phyloP scores from a whole-genome alignment of 2,797 vertebrate genomes.

The Danio jaintianensis region DNA sequence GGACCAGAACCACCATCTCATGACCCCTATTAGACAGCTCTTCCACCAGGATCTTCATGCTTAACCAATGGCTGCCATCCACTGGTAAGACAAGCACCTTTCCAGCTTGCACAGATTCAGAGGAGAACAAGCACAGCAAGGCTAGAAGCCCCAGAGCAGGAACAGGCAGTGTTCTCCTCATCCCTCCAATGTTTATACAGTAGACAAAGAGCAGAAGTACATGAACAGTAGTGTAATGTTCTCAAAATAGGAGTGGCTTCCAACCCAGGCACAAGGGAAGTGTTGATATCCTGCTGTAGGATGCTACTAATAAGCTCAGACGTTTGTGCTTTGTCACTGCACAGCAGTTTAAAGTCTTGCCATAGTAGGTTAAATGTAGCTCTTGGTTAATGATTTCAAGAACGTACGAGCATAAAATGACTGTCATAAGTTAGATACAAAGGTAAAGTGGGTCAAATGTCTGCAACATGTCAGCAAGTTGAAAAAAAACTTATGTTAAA shows the following conservation, averaged over 20 bases:
- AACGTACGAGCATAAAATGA: neutral
- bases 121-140: slow-evolving; percentile 65
- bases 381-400: slow-evolving; percentile 28
- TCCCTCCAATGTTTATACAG: slow-evolving; percentile 43
- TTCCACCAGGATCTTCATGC: slow-evolving; percentile 79
- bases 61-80: slow-evolving; percentile 84
- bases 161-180: slow-evolving; percentile 64
- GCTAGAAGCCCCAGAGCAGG: slow-evolving; percentile 61
- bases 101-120: slow-evolving; percentile 65
- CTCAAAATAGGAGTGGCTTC: slow-evolving; percentile 32
- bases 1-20: slow-evolving; percentile 73
- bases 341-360: slow-evolving; percentile 37
- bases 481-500: neutral
- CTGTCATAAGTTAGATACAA: neutral
- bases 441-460: neutral
- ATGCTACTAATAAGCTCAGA: slow-evolving; percentile 10
- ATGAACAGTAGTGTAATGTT: slow-evolving; percentile 19
- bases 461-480: neutral
- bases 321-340: neutral
- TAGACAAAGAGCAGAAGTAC: neutral
- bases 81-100: slow-evolving; percentile 78
- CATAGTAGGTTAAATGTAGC: slow-evolving; percentile 26
- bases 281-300: slow-evolving; percentile 31
- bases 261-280: slow-evolving; percentile 16
- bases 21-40: slow-evolving; percentile 73